Percentiles rank a stretch among this genome's conserved stretches.
Conservation (phyloP, 2,113 vertebrate species). For the Megaceryle torquata region DNA sequence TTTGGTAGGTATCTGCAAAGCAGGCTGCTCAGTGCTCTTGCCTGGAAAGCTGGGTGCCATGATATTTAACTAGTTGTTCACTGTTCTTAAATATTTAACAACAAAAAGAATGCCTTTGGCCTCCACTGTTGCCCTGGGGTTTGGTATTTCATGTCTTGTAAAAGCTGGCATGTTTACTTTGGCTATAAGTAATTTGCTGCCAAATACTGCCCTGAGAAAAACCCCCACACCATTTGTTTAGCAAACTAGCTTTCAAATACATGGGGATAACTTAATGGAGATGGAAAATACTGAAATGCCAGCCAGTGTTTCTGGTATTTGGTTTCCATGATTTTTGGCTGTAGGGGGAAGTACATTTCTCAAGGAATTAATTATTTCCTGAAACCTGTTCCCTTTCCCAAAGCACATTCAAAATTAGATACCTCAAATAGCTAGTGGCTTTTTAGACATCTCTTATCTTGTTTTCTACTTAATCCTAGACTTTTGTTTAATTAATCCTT, state of each 20-base stretch:
- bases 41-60: neutral
- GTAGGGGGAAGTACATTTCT: neutral
- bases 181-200: neutral
- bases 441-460: neutral
- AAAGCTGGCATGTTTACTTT: neutral
- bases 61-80: neutral
- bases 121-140: neutral
- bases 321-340: conserved; percentile 1
- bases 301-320: neutral
- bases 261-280: neutral
- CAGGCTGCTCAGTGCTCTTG: neutral
- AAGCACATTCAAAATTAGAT: neutral
- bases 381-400: neutral
- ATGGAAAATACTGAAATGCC: neutral
- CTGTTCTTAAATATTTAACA: conserved; percentile 12
- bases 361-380: neutral
- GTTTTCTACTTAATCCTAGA: neutral
- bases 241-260: neutral
- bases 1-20: conserved; percentile 77
- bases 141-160: neutral
- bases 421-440: neutral
- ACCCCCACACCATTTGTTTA: neutral
- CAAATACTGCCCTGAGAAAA: neutral
- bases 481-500: neutral
- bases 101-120: neutral